Conservation (phyloP, 2,797 vertebrate species). For the Gallinago stenura region DNA sequence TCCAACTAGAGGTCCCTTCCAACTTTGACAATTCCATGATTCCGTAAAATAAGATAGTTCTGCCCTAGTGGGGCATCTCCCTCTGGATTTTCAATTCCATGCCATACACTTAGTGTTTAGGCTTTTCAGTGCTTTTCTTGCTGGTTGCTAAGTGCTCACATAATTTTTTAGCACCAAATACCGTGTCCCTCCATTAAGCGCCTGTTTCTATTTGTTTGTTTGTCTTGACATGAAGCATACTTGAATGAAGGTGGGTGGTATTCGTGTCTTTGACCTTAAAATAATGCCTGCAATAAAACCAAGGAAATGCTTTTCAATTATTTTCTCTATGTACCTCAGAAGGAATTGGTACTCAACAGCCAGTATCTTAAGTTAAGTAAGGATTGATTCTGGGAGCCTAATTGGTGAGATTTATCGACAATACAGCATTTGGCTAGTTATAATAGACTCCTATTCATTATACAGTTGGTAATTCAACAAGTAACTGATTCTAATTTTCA, state of each 20-base stretch:
- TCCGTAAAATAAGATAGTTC: neutral
- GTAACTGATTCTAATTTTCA: slow-evolving; percentile 9
- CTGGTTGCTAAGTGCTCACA: neutral
- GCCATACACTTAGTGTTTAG: neutral
- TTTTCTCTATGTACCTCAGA: neutral
- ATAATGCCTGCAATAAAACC: neutral
- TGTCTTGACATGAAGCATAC: neutral
- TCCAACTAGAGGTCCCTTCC: no score
- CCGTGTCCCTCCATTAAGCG: neutral
- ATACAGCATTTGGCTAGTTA: neutral
- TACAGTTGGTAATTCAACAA: slow-evolving; percentile 22
- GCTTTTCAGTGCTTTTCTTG: neutral
- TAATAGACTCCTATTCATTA: slow-evolving; percentile 5
- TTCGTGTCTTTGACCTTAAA: neutral
- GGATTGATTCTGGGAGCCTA: slow-evolving; percentile 43
- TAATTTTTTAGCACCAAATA: neutral
- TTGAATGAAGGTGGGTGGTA: neutral
- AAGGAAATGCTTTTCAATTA: neutral
- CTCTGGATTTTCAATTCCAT: neutral
- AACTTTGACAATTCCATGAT: no score
- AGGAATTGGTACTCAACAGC: neutral
- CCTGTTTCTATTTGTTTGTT: neutral
- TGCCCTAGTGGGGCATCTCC: neutral
- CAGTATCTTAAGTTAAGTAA: slow-evolving; percentile 22
- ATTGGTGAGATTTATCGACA: slow-evolving; percentile 35